Conservation (phyloP, 1,140 invertebrate species). For the Scaptomyza hsui region DNA sequence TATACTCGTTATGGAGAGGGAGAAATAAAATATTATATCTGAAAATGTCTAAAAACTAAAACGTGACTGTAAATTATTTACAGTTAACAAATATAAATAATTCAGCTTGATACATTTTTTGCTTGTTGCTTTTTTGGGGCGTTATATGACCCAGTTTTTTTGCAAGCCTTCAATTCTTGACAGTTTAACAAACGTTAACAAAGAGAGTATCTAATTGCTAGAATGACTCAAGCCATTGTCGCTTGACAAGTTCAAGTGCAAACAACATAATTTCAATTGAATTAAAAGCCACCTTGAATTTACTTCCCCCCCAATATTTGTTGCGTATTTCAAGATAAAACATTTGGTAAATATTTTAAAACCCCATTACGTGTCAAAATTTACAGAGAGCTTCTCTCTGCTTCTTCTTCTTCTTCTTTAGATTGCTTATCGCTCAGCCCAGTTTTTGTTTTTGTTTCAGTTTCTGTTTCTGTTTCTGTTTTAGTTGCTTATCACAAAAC, state of each 20-base stretch:
- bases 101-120: slow-evolving; percentile 13
- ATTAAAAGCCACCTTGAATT: slow-evolving; percentile 16
- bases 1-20: slow-evolving; percentile 58
- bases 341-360: slow-evolving; percentile 17
- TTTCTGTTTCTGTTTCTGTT: too few species aligned
- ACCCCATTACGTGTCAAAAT: slow-evolving; percentile 61
- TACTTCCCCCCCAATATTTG: not conserved
- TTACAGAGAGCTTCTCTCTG: slow-evolving; percentile 5
- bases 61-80: slow-evolving; percentile 61
- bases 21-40: slow-evolving; percentile 30
- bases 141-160: slow-evolving; percentile 67
- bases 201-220: slow-evolving; percentile 21
- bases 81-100: slow-evolving; percentile 11
- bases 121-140: slow-evolving; percentile 30
- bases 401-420: slow-evolving; percentile 1
- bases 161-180: slow-evolving; percentile 51
- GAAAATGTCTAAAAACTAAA: slow-evolving; percentile 36
- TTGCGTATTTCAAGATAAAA: slow-evolving; percentile 28
- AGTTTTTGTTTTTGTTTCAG: not conserved
- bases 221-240: slow-evolving; percentile 18
- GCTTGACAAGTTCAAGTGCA: slow-evolving; percentile 38
- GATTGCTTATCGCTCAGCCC: slow-evolving; percentile 51
- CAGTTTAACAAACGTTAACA: slow-evolving; percentile 18
- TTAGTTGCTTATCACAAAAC: slow-evolving; percentile 43
- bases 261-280: slow-evolving; percentile 24